These are phyloP conservation scores for Trematocara nigrifrons DNA, from an alignment of 2,113 vertebrate species.

Conservation along the genomic window DNA sequence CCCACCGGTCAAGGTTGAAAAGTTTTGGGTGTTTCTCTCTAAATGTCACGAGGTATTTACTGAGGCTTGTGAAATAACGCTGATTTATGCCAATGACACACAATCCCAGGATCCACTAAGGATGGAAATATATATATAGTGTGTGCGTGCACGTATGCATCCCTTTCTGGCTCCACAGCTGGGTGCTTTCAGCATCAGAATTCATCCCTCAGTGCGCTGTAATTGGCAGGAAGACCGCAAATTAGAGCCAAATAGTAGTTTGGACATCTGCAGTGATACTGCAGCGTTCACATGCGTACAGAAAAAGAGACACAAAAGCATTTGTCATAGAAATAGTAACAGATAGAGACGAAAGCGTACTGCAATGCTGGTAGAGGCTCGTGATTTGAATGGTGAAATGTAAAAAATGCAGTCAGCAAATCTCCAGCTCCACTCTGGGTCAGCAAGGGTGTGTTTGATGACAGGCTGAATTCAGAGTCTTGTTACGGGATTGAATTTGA, in stretches of 20 bases:
- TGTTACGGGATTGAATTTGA: neutral
- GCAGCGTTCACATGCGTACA: neutral
- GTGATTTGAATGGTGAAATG: neutral
- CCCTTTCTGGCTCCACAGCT: slow-evolving; percentile 11
- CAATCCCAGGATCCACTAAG: neutral
- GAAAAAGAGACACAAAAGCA: neutral
- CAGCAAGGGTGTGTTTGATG: neutral
- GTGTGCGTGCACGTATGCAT: neutral
- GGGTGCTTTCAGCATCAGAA: slow-evolving; percentile 2
- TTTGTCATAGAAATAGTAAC: neutral
- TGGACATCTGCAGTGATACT: neutral
- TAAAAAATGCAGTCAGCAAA: neutral
- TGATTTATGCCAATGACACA: slow-evolving; percentile 50
- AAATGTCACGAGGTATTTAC: slow-evolving; percentile 41
- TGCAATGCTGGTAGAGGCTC: neutral
- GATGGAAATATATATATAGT: neutral
- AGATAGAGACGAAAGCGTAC: neutral
- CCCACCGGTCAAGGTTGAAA: neutral
- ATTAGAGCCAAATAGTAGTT: slow-evolving; percentile 20
- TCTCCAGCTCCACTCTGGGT: neutral
- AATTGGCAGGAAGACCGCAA: slow-evolving; percentile 24
- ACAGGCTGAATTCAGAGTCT: neutral
- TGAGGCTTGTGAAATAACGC: slow-evolving; percentile 8
- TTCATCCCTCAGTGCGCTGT: slow-evolving; percentile 5
- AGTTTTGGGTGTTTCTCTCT: slow-evolving; percentile 47